Evolutionary conservation across 1,140 invertebrate genomes (phyloP), one percentile per base, ranked within the genome.

Genomic region (Drosophila auraria): DNA sequence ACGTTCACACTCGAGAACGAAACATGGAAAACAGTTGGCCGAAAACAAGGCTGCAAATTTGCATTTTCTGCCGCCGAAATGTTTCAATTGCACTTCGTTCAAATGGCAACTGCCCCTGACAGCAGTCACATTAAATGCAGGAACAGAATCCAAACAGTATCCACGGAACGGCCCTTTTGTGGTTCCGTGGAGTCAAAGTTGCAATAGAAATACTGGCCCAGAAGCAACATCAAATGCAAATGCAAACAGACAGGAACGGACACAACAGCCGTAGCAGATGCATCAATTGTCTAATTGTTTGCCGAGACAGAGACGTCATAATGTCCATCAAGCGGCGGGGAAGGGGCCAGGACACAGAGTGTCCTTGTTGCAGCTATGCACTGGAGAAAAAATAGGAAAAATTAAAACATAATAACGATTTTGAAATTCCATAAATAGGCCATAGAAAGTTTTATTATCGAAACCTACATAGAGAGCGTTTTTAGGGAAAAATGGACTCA

Each of bases 241-340:
- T 36, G 50, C 72, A 68, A 59, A 78, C 58, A 62, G 45, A 74
- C 54, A 50, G 57, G 27, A 36, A 54, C 47, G 62, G 65, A 45
- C 64, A 74, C 59, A 78, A 71, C 69, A 74, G 82, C 40, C 77
- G 83, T 62, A 89, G 78, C 81, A 89, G 84, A 87, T 87, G 84
- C 84, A 87, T 87, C 84, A 87, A 87, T 87, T 87, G 81, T 87
- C 84, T 87, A 89, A 87, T 89, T 87, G 84, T 89, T 89, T 87
- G 83, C 72, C 84, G 84, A 87, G 83, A 87, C 83, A 87, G 77
- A 87, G 84, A 69, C 80, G 73, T 87, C 83, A 83, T 83, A 87
- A 89, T 87, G 84, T 83, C 84, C 81, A 84, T 87, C 84, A 87
- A 89, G 75, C 53, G 58, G 71, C 36, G 45, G 51, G 44, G 45